Evolutionary conservation across 2,113 vertebrate genomes (phyloP).

Genomic region (Atherinomorus stipes): DNA sequence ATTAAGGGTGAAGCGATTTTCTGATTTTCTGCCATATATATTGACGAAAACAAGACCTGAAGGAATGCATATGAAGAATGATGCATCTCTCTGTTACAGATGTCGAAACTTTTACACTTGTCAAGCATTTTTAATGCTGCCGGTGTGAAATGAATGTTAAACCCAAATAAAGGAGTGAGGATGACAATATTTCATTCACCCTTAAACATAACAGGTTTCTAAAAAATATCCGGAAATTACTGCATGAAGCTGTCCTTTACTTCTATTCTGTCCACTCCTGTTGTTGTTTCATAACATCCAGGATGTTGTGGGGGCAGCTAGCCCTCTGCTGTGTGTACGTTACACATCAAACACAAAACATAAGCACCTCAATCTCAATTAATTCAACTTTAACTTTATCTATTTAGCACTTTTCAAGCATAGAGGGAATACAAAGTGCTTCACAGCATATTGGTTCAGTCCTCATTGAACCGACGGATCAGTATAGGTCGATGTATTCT

Average conservation of each 20-base stretch:
- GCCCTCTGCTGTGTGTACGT: too few relatives aligned
- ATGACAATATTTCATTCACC: not conserved
- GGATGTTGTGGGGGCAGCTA: too few relatives aligned
- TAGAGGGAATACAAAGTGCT: too few relatives aligned
- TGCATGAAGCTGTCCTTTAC: not conserved
- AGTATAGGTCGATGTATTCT: too few relatives aligned
- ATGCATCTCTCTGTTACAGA: not conserved
- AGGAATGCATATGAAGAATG: constrained; percentile 21
- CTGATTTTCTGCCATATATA: constrained; percentile 39
- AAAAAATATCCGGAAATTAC: not conserved
- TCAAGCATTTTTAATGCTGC: not conserved
- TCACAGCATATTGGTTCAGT: too few relatives aligned
- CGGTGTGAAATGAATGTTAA: not conserved
- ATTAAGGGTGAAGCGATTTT: constrained; percentile 42
- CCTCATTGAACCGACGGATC: too few relatives aligned
- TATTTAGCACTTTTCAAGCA: too few relatives aligned
- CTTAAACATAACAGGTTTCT: not conserved
- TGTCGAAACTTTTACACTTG: constrained; percentile 33
- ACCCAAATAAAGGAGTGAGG: not conserved
- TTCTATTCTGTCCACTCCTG: too few relatives aligned
- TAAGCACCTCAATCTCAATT: too few relatives aligned
- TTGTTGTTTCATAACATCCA: too few relatives aligned
- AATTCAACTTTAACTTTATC: too few relatives aligned
- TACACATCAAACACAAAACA: too few relatives aligned
- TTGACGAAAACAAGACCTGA: constrained; percentile 31